These are phyloP conservation scores for Drosophila greeni DNA, from an alignment of 2,888 invertebrate species.

Conservation along the genomic window DNA sequence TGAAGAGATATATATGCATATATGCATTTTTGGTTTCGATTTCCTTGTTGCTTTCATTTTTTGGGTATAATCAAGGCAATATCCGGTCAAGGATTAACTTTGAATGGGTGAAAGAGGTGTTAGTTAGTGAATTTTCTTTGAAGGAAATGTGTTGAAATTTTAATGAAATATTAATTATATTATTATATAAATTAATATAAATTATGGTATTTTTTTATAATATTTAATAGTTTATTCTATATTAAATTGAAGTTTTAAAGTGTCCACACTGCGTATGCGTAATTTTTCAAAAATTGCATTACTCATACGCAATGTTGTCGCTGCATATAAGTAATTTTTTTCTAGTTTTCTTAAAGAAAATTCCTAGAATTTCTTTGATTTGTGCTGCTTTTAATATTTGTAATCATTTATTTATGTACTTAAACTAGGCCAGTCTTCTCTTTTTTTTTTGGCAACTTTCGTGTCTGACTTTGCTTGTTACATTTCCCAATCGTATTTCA, in stretches of 20 bases:
- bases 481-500: conserved; percentile 17
- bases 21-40: background rate
- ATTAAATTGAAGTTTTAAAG: no score
- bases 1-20: background rate
- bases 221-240: no score
- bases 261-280: conserved; percentile 16
- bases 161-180: no score
- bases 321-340: conserved; percentile 6
- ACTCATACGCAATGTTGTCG: no score
- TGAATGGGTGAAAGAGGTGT: background rate
- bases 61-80: conserved; percentile 4
- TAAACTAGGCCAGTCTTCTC: background rate
- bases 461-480: background rate
- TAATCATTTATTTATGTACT: background rate
- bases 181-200: no score
- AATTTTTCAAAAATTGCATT: no score
- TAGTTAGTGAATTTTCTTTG: background rate
- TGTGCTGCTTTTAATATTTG: background rate
- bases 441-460: background rate
- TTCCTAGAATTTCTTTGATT: background rate
- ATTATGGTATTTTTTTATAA: no score
- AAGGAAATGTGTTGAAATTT: conserved; percentile 3
- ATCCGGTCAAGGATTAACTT: conserved; percentile 7
- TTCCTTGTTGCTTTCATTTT: conserved; percentile 13
- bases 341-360: background rate